phyloP scores from a whole-genome alignment of 2,888 invertebrate genomes.

The Frankliniella fusca region DNA sequence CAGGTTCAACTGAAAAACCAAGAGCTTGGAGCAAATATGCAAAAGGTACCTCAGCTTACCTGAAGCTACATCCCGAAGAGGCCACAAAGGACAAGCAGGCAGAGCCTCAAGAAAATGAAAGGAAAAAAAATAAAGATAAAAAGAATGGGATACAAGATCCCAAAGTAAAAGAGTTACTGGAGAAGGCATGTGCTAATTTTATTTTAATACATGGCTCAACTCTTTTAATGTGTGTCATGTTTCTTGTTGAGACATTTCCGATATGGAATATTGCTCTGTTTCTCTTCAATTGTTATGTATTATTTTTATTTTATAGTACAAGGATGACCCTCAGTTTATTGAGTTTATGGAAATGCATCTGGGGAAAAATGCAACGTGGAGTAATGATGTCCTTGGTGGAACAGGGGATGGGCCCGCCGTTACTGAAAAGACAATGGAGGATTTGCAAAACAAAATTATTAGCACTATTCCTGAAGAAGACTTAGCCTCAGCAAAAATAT shows the following conservation, averaged over 20 bases:
- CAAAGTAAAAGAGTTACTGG: slow-evolving; percentile 62
- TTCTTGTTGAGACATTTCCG: too few species aligned
- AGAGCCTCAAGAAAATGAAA: slow-evolving; percentile 42
- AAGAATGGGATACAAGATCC: slow-evolving; percentile 44
- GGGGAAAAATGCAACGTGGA: slow-evolving; percentile 51
- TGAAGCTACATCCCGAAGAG: slow-evolving; percentile 51
- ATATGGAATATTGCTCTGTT: too few species aligned
- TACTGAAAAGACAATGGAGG: slow-evolving; percentile 41
- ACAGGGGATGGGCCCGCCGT: slow-evolving; percentile 40
- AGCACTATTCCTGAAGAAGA: not conserved
- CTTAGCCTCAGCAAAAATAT: slow-evolving; percentile 64
- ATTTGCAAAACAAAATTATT: slow-evolving; percentile 51
- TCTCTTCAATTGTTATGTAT: not conserved
- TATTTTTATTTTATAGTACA: slow-evolving; percentile 55
- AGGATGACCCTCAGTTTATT: slow-evolving; percentile 81
- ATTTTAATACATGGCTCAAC: slow-evolving; percentile 7
- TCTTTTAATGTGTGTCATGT: slow-evolving; percentile 30
- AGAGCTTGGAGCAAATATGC: slow-evolving; percentile 93
- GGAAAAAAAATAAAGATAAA: slow-evolving; percentile 41
- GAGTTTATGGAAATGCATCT: slow-evolving; percentile 83
- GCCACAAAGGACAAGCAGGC: slow-evolving; percentile 40
- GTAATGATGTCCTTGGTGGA: slow-evolving; percentile 49
- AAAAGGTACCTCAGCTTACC: slow-evolving; percentile 65
- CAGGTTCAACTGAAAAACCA: slow-evolving; percentile 66
- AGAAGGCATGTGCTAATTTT: slow-evolving; percentile 53